A percentile compares a stretch with the other conserved stretches of the same genome.
These are phyloP conservation scores for Lemur catta DNA, from an alignment of 2,797 vertebrate species.

Conservation along the genomic window DNA sequence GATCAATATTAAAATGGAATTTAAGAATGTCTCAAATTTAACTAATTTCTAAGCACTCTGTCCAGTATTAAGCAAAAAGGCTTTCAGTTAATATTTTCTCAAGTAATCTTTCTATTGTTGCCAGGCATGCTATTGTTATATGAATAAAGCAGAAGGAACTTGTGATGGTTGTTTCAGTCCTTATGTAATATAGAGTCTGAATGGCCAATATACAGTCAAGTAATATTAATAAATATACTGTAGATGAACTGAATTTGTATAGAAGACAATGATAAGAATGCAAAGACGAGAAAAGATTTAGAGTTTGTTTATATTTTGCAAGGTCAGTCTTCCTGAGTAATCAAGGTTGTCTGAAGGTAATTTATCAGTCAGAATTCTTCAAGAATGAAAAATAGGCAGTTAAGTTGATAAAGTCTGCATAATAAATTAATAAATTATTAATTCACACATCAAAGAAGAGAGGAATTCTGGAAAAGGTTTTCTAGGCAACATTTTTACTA, in stretches of 20 bases:
- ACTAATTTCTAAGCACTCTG: not conserved
- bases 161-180: not conserved
- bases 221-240: not conserved
- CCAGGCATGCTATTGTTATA: not conserved
- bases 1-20: not conserved
- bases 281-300: not conserved
- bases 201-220: not conserved
- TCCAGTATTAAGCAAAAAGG: not conserved
- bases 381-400: not conserved
- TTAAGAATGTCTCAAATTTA: not conserved
- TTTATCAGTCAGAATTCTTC: conserved; percentile 10
- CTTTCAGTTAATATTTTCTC: not conserved
- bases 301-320: not conserved
- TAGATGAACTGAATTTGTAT: not conserved
- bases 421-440: not conserved
- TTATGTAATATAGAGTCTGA: not conserved
- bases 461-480: not conserved
- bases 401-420: not conserved
- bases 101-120: not conserved
- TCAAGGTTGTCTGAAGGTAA: not conserved
- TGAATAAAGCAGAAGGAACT: not conserved
- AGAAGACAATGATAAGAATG: not conserved
- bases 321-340: not conserved
- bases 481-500: not conserved
- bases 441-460: not conserved